A percentile compares a stretch with the other conserved stretches of the same genome.
Conservation (phyloP, 2,113 vertebrate genomes). For the Zingel zingel region DNA sequence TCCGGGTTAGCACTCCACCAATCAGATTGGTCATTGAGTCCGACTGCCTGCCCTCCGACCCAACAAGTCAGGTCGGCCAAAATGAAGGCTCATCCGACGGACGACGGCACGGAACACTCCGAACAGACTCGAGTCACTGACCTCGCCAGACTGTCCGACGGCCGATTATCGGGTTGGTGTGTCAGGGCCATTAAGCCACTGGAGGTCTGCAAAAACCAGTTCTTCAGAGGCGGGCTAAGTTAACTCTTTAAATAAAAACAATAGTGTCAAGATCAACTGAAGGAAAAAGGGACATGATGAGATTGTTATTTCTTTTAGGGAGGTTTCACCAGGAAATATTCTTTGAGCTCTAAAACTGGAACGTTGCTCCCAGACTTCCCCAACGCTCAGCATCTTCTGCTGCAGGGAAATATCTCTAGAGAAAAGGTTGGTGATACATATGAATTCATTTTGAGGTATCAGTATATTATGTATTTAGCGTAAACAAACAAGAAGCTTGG, state of each 20-base stretch:
- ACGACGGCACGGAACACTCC: no score
- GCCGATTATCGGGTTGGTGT: no score
- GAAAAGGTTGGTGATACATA: constrained; percentile 90
- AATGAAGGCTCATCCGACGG: no score
- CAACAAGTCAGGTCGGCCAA: no score
- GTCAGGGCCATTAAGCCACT: no score
- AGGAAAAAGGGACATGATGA: background rate
- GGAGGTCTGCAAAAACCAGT: background rate
- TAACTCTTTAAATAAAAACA: background rate
- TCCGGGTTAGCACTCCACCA: no score
- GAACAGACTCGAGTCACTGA: no score
- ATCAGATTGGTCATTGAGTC: no score
- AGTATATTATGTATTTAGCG: background rate
- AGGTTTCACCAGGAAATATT: constrained; percentile 98
- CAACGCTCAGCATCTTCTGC: constrained; percentile 93
- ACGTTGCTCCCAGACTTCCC: constrained; percentile 98
- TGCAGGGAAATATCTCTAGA: constrained; percentile 92
- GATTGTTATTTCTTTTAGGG: constrained; percentile 84
- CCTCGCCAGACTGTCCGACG: no score
- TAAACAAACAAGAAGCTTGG: background rate
- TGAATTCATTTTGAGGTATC: background rate
- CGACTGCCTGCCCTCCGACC: no score
- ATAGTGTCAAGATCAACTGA: background rate
- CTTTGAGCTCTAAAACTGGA: constrained; percentile 97
- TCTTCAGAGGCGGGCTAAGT: background rate